These are phyloP conservation scores for Platyrinchus mystaceus DNA, from an alignment of 2,797 vertebrate genomes.

Conservation along the genomic window DNA sequence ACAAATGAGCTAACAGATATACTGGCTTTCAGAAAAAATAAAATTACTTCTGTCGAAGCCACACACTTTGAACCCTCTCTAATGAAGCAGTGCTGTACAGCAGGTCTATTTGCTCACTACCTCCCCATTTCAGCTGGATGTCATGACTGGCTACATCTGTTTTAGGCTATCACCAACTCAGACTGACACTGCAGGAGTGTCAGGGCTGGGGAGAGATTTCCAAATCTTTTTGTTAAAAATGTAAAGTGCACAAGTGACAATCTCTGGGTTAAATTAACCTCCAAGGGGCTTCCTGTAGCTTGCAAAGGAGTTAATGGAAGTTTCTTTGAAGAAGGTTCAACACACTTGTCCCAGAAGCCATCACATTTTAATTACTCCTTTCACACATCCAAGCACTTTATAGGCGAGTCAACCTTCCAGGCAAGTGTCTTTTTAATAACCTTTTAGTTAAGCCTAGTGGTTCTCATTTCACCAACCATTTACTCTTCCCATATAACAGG, in stretches of 20 bases:
- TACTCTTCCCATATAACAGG: slow-evolving; percentile 24
- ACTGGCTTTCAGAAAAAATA: background rate
- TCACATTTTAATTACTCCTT: slow-evolving; percentile 7
- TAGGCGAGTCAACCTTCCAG: slow-evolving; percentile 8
- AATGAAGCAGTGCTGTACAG: background rate
- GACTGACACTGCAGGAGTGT: background rate
- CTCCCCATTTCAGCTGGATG: background rate
- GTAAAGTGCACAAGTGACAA: background rate
- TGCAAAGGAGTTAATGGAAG: background rate
- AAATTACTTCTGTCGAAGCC: background rate
- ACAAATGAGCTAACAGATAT: background rate
- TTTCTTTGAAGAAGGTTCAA: background rate
- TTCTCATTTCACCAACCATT: slow-evolving; percentile 55
- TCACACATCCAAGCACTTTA: slow-evolving; percentile 23
- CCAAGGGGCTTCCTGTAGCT: background rate
- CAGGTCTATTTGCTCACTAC: background rate
- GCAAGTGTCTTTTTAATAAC: slow-evolving; percentile 41
- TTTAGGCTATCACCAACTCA: background rate
- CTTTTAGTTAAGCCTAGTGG: slow-evolving; percentile 29
- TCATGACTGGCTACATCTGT: background rate
- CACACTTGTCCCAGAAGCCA: background rate
- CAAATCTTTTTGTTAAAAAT: background rate
- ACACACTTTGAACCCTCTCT: background rate
- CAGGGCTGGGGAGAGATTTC: background rate
- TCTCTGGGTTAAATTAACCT: background rate